phyloP scores from a whole-genome alignment of 2,113 vertebrate species.

The Rhinoptilus africanus region DNA sequence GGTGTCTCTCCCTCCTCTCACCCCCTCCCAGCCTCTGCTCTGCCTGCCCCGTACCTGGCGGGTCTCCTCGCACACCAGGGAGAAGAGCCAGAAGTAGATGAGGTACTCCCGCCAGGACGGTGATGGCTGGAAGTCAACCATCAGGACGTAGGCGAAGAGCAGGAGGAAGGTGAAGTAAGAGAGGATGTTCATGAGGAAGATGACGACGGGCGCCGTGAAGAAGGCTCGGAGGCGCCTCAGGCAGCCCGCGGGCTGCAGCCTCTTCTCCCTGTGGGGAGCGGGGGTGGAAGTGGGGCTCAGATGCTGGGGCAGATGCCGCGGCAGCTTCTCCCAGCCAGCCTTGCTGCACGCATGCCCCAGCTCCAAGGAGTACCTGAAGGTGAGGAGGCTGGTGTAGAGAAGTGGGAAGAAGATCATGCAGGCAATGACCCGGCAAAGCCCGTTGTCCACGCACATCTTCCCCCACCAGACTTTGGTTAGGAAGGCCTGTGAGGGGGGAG shows the following conservation, averaged over 20 bases:
- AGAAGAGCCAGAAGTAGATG: slow-evolving; percentile 90
- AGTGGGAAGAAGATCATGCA: slow-evolving; percentile 87
- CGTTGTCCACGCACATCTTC: slow-evolving; percentile 85
- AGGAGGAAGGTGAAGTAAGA: slow-evolving; percentile 92
- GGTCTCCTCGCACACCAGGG: slow-evolving; percentile 89
- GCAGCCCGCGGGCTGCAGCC: slow-evolving; percentile 45
- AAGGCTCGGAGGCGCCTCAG: slow-evolving; percentile 73
- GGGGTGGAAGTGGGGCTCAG: neutral
- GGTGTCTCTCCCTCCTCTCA: neutral
- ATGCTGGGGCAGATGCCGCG: rapidly evolving
- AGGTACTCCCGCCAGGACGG: slow-evolving; percentile 83
- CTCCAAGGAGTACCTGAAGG: slow-evolving; percentile 81
- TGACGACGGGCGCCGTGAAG: slow-evolving; percentile 82
- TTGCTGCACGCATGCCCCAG: rapidly evolving
- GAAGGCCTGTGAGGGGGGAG: slow-evolving; percentile 77
- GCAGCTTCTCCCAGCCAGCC: neutral
- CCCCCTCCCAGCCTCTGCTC: neutral
- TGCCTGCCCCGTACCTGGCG: slow-evolving; percentile 81
- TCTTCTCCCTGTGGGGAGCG: slow-evolving; percentile 34
- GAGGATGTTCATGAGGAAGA: slow-evolving; percentile 90
- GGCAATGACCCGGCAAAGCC: slow-evolving; percentile 80
- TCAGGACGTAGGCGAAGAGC: slow-evolving; percentile 89
- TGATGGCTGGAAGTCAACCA: slow-evolving; percentile 87
- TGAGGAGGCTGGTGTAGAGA: slow-evolving; percentile 83
- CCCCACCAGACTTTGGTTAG: slow-evolving; percentile 97